These are phyloP conservation scores for Caenorhabditis sulstoni DNA, from an alignment of 2,888 invertebrate species.

Conservation along the genomic window DNA sequence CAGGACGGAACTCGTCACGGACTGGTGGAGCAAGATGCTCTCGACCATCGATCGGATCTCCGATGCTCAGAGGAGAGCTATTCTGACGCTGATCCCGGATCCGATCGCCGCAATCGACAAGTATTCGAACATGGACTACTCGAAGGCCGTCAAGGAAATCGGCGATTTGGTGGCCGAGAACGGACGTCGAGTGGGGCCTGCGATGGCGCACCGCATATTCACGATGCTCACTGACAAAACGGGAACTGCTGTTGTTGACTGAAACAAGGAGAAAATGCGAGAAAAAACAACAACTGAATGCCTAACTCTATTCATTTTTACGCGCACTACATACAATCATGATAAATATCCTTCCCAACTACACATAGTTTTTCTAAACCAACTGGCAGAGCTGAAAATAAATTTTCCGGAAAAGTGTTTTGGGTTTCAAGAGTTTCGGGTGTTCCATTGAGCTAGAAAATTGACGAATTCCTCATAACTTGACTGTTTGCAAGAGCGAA, in stretches of 20 bases:
- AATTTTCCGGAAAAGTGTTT: too few species aligned
- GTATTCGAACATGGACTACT: conserved; percentile 59
- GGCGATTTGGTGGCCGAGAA: conserved; percentile 59
- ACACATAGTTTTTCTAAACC: too few species aligned
- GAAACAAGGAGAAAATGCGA: too few species aligned
- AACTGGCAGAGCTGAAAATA: too few species aligned
- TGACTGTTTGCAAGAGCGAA: too few species aligned
- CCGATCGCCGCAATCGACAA: conserved; percentile 55
- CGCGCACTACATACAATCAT: neutral
- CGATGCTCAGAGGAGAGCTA: conserved; percentile 59
- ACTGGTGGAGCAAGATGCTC: conserved; percentile 70
- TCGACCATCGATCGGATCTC: conserved; percentile 53
- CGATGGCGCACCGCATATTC: conserved; percentile 62
- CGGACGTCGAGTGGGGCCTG: conserved; percentile 58
- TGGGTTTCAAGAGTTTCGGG: too few species aligned
- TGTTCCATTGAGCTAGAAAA: too few species aligned
- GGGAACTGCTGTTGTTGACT: conserved; percentile 60
- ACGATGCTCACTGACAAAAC: conserved; percentile 65
- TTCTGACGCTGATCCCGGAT: conserved; percentile 58
- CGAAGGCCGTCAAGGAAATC: conserved; percentile 54
- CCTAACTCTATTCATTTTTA: neutral
- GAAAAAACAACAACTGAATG: neutral
- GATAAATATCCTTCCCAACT: too few species aligned
- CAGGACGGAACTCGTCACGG: conserved; percentile 49
- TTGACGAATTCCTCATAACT: too few species aligned